Evolutionary conservation across 2,888 invertebrate species (phyloP).

Genomic region (Rhaphigaster nebulosa): DNA sequence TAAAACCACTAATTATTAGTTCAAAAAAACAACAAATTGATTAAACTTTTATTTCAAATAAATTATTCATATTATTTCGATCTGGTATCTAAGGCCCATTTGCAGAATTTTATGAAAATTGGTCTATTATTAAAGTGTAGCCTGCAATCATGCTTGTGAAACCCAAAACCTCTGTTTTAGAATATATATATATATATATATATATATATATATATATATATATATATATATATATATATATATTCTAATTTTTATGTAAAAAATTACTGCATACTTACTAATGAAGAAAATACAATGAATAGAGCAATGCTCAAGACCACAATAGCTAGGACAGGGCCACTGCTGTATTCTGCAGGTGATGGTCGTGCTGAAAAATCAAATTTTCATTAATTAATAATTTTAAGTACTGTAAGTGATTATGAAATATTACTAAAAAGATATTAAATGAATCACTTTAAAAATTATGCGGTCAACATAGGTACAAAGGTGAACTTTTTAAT

Average conservation of each 20-base stretch:
- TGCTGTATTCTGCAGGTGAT: neutral
- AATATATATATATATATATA: neutral
- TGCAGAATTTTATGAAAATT: neutral
- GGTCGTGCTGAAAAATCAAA: neutral
- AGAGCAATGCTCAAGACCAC: slow-evolving; percentile 39
- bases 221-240: neutral
- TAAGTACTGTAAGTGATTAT: neutral
- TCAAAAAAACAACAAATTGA: neutral
- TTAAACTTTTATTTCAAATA: neutral
- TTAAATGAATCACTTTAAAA: neutral
- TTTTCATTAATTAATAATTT: neutral
- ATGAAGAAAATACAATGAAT: slow-evolving; percentile 37
- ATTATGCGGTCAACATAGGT: neutral
- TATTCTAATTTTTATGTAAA: too few relatives aligned
- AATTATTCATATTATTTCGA: neutral
- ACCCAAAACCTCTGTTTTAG: neutral
- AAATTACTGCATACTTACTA: neutral
- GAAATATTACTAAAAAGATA: neutral
- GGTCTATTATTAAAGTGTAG: neutral
- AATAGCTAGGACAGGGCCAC: neutral
- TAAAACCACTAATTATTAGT: neutral
- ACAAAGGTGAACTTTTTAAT: neutral
- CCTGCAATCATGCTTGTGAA: neutral
- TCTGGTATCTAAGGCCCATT: neutral
- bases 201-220: neutral